Conservation (phyloP, 2,113 vertebrate species). For the Erinaceus europaeus region DNA sequence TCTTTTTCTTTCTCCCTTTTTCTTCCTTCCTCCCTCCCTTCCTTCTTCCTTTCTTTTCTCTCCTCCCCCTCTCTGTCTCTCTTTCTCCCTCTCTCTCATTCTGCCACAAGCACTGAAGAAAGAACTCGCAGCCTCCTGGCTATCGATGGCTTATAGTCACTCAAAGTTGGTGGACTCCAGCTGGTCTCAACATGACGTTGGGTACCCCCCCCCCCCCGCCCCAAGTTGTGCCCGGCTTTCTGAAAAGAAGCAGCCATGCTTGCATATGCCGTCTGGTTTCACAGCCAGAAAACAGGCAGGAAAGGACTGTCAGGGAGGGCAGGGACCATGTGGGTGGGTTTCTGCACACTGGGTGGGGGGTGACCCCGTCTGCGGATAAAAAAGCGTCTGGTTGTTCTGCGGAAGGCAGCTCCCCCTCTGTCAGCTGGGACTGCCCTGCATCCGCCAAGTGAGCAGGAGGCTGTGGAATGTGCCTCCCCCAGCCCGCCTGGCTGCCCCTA, state of each 20-base stretch:
- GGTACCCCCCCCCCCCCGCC: background rate
- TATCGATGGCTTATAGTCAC: background rate
- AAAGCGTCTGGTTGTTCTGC: background rate
- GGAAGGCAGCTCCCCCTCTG: background rate
- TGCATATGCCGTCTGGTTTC: background rate
- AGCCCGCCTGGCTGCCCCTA: slow-evolving; percentile 27
- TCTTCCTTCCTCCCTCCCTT: background rate
- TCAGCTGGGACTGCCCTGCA: slow-evolving; percentile 9
- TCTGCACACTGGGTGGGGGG: background rate
- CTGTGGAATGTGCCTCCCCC: slow-evolving; percentile 22
- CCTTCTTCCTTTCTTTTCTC: no score
- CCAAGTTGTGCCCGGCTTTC: background rate
- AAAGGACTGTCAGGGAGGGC: background rate
- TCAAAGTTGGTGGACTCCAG: background rate
- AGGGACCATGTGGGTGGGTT: background rate
- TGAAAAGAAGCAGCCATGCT: background rate
- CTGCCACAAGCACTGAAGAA: background rate
- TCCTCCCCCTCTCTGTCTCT: no score
- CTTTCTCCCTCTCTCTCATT: background rate
- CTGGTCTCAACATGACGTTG: background rate
- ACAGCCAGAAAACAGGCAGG: background rate
- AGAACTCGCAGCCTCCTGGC: background rate
- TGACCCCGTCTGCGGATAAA: background rate
- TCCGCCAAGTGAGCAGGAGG: slow-evolving; percentile 34
- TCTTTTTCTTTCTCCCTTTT: background rate